A percentile compares a stretch with the other conserved stretches of the same genome.
Conservation (phyloP, 2,113 vertebrate genomes). For the Sylvietta virens region DNA sequence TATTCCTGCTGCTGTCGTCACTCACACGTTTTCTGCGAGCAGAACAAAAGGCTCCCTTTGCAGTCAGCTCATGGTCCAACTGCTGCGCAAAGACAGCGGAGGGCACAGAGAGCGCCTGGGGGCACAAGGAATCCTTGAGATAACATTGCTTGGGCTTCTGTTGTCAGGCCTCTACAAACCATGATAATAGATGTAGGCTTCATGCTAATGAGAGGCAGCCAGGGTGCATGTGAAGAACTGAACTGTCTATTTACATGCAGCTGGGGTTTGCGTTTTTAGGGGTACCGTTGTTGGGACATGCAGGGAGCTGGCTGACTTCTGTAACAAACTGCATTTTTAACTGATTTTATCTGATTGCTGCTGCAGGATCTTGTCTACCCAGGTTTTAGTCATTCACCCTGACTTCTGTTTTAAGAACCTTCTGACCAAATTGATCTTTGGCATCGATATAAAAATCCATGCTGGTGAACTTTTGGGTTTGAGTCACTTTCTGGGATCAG, state of each 20-base stretch:
- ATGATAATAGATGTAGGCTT: background rate
- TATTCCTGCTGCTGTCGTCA: constrained; percentile 4
- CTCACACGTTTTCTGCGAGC: background rate
- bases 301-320: background rate
- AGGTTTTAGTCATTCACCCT: constrained; percentile 31
- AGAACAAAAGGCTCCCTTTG: constrained; percentile 20
- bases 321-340: background rate
- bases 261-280: background rate
- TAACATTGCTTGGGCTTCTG: background rate
- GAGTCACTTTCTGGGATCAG: constrained; percentile 33
- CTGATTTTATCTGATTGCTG: constrained; percentile 24
- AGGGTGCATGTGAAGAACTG: background rate
- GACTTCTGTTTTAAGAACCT: constrained; percentile 6
- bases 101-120: background rate
- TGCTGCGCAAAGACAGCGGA: background rate
- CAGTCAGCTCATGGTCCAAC: background rate
- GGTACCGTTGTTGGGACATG: background rate
- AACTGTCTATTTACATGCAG: background rate
- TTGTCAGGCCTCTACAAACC: background rate
- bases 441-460: background rate
- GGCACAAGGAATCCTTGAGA: constrained; percentile 26
- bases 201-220: background rate
- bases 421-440: constrained; percentile 21
- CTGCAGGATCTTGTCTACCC: constrained; percentile 25
- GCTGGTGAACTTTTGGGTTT: background rate